Percentiles rank a stretch among this genome's conserved stretches.
These are phyloP conservation scores for Phengaris arion DNA, from an alignment of 2,888 invertebrate species.

Conservation along the genomic window DNA sequence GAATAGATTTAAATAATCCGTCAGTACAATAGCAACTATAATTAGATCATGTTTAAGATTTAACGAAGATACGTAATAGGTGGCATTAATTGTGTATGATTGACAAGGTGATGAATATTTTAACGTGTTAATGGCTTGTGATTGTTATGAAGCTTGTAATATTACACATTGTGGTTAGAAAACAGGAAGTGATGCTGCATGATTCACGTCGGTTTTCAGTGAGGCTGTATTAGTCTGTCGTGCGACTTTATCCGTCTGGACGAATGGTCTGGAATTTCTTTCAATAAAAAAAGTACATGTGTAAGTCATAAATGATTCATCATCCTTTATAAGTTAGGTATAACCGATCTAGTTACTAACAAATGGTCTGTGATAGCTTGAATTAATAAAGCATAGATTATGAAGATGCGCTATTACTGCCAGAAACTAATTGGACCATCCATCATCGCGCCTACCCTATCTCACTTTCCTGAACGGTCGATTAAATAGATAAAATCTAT, in stretches of 20 bases:
- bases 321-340: not conserved
- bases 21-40: slow-evolving; percentile 34
- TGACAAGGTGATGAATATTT: slow-evolving; percentile 11
- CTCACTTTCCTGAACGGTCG: not conserved
- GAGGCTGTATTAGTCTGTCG: too few relatives aligned
- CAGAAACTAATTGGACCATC: slow-evolving; percentile 6
- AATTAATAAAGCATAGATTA: slow-evolving; percentile 19
- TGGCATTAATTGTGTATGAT: slow-evolving; percentile 17
- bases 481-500: slow-evolving; percentile 4
- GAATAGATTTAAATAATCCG: slow-evolving; percentile 38
- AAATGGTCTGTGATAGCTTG: slow-evolving; percentile 6
- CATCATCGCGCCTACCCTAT: slow-evolving; percentile 10
- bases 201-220: too few relatives aligned
- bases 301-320: not conserved
- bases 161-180: not conserved
- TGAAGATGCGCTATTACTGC: slow-evolving; percentile 10
- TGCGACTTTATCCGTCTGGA: too few relatives aligned
- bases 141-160: not conserved
- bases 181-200: not conserved
- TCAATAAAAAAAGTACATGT: too few relatives aligned
- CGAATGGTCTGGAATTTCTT: too few relatives aligned
- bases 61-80: slow-evolving; percentile 12
- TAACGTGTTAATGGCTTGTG: not conserved
- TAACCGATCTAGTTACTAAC: not conserved
- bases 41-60: slow-evolving; percentile 33